Conservation (phyloP, 92 coral and sea anemone genomes). For the Palythoa heliodiscus region DNA sequence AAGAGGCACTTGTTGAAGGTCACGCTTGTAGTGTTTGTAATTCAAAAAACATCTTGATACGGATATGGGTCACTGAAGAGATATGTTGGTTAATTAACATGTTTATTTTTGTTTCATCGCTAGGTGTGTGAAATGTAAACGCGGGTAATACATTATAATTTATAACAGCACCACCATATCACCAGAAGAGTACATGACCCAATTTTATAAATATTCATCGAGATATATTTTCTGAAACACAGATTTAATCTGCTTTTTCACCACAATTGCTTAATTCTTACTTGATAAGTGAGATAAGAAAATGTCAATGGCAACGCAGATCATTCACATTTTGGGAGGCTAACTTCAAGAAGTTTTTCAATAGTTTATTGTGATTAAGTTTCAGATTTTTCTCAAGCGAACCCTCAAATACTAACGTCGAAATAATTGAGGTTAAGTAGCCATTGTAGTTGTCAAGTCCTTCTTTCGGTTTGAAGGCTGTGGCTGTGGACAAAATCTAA, state of each 20-base stretch:
- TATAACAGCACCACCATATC: background rate
- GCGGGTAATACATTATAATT: slow-evolving; percentile 12
- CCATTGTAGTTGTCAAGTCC: slow-evolving; percentile 3
- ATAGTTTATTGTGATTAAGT: background rate
- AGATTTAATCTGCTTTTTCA: background rate
- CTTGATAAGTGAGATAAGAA: background rate
- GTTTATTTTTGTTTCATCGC: slow-evolving; percentile 33
- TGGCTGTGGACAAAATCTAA: background rate
- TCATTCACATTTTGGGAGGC: background rate
- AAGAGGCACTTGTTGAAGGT: background rate
- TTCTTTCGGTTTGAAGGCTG: background rate
- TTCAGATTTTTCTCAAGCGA: background rate
- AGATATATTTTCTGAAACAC: background rate
- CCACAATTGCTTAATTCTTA: background rate
- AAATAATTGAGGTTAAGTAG: background rate
- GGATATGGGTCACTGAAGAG: background rate
- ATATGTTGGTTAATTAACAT: background rate
- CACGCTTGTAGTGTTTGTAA: background rate
- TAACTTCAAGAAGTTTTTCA: background rate
- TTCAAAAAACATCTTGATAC: background rate
- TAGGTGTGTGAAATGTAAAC: slow-evolving; percentile 33
- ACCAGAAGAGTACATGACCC: slow-evolving; percentile 5
- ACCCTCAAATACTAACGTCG: background rate
- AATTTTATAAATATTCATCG: slow-evolving; percentile 35
- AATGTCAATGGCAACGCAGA: background rate